Evolutionary conservation across 2,113 vertebrate species (phyloP).

Genomic region (Heloderma charlesbogerti): DNA sequence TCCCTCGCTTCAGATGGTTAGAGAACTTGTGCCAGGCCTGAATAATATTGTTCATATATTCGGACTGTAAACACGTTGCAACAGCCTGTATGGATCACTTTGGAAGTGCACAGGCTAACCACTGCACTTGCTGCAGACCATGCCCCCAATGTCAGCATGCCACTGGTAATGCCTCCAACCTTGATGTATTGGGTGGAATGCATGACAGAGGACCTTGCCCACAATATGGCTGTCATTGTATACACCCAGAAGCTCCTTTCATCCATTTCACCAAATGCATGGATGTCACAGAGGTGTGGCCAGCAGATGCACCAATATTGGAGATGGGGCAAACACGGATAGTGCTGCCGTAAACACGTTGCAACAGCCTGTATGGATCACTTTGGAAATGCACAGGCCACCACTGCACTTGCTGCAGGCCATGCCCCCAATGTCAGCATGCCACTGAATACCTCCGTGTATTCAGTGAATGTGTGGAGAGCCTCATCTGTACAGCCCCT

Average conservation of each 20-base stretch:
- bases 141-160: background rate
- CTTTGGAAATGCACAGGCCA: background rate
- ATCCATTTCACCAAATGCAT: background rate
- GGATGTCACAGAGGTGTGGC: background rate
- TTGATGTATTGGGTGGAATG: background rate
- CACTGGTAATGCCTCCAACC: background rate
- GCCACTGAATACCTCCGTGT: background rate
- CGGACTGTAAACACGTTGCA: background rate
- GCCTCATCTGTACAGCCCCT: background rate
- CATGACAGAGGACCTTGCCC: background rate
- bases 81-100: background rate
- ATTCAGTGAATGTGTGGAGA: background rate
- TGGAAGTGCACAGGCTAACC: background rate
- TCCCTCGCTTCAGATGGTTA: background rate
- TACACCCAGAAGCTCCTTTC: background rate
- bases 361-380: background rate
- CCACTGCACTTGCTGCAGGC: background rate
- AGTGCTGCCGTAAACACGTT: background rate
- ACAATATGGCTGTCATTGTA: background rate
- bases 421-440: background rate
- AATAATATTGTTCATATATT: background rate
- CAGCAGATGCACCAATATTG: background rate
- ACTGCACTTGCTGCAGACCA: background rate
- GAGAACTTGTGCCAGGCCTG: background rate
- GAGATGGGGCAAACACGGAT: background rate